Percentiles rank a stretch among this genome's conserved stretches.
Evolutionary conservation across 2,797 vertebrate species (phyloP).

Genomic region (Gobionotothen gibberifrons): DNA sequence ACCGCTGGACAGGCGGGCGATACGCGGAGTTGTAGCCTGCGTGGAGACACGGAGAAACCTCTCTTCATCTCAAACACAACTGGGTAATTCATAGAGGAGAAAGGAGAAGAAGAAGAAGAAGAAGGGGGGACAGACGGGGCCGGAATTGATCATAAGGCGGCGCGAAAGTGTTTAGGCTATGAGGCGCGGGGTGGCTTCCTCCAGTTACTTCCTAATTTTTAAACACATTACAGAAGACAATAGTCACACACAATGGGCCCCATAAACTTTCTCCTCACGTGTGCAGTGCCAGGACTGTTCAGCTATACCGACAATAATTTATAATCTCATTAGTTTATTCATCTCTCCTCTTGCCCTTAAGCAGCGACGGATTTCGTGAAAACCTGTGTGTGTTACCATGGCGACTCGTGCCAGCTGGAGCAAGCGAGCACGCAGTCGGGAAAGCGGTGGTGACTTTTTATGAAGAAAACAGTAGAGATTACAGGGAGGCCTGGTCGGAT

Average conservation of each 20-base stretch:
- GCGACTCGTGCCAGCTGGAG: conserved; percentile 82
- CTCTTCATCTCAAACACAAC: conserved; percentile 67
- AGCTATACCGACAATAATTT: conserved; percentile 77
- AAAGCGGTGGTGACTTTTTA: conserved; percentile 63
- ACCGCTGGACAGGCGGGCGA: conserved; percentile 55
- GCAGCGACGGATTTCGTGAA: conserved; percentile 68
- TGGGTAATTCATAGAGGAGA: conserved; percentile 61
- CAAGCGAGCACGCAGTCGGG: conserved; percentile 22
- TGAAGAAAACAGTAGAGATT: conserved; percentile 21
- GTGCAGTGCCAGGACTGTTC: conserved; percentile 63
- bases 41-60: conserved; percentile 50
- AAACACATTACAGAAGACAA: conserved; percentile 58
- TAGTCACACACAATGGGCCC: conserved; percentile 54
- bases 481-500: conserved; percentile 29
- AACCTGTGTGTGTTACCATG: conserved; percentile 83
- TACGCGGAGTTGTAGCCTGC: conserved; percentile 58
- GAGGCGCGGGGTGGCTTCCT: conserved; percentile 53
- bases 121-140: conserved; percentile 1
- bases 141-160: conserved; percentile 64
- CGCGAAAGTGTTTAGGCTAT: conserved; percentile 47
- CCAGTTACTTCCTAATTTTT: conserved; percentile 48
- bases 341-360: conserved; percentile 77
- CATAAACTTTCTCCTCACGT: conserved; percentile 75
- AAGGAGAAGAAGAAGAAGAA: too few relatives aligned
- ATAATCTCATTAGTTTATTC: conserved; percentile 81